Evolutionary conservation across 2,797 vertebrate genomes (phyloP).

Genomic region (Furcifer pardalis): DNA sequence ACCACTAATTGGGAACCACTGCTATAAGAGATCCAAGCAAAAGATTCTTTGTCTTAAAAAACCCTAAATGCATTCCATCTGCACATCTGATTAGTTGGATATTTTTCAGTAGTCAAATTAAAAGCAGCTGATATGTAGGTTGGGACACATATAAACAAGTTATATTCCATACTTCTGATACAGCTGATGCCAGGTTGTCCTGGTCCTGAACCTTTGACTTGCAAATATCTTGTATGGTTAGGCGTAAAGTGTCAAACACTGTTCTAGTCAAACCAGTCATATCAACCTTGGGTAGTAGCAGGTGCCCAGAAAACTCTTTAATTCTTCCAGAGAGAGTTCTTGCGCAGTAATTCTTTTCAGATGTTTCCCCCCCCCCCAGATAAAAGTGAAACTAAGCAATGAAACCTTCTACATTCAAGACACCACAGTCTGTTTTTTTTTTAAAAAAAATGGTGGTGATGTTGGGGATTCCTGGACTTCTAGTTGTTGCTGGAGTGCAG

Average conservation of each 20-base stretch:
- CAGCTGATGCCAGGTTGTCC: background rate
- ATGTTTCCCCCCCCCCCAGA: background rate
- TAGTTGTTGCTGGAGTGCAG: background rate
- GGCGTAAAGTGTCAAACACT: background rate
- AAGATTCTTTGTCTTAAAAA: background rate
- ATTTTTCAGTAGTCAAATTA: slow-evolving; percentile 5
- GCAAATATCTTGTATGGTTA: background rate
- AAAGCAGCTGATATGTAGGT: background rate
- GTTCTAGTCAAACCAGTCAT: too few relatives aligned
- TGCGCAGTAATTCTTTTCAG: background rate
- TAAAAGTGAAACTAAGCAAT: background rate
- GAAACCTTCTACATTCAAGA: background rate
- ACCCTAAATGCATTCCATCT: slow-evolving; percentile 27
- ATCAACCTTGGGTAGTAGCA: background rate
- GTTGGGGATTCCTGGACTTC: background rate
- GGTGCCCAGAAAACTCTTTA: background rate
- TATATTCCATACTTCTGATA: background rate
- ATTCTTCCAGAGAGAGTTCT: background rate
- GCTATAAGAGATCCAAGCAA: background rate
- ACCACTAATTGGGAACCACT: too few relatives aligned
- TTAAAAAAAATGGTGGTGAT: background rate
- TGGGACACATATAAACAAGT: background rate
- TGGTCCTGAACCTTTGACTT: background rate
- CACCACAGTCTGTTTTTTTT: background rate
- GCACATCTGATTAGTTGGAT: background rate